Evolutionary conservation across 2,113 vertebrate genomes (phyloP).

Genomic region (Typhlomys cinereus): DNA sequence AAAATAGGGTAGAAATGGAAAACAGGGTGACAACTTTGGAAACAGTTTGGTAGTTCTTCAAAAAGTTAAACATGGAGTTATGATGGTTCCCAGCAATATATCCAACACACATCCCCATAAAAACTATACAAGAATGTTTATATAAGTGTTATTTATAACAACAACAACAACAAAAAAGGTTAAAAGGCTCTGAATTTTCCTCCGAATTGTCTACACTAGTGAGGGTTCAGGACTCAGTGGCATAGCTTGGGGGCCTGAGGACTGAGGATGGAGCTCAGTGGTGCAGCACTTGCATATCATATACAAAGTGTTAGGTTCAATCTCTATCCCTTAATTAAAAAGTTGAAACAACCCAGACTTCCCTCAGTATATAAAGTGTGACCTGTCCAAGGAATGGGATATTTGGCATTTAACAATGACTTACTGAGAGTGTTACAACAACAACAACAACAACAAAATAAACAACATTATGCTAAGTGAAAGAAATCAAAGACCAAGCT

Average conservation of each 20-base stretch:
- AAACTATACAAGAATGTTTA: neutral
- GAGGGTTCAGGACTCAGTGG: no score
- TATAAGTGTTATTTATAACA: neutral
- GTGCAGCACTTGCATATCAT: neutral
- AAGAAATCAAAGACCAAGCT: slow-evolving; percentile 4
- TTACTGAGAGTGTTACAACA: no score
- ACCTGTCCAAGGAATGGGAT: no score
- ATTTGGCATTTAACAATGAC: no score
- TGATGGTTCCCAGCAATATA: neutral
- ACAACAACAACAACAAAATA: no score
- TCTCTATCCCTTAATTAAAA: no score
- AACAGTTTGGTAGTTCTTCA: neutral
- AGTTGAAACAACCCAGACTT: no score
- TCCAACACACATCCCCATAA: slow-evolving; percentile 10
- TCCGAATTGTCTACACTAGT: no score
- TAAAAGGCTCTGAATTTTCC: no score
- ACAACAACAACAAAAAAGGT: neutral
- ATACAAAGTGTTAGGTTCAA: neutral
- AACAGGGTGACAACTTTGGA: neutral
- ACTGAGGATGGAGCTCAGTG: neutral
- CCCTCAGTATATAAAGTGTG: no score
- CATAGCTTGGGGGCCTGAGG: no score
- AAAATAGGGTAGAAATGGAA: neutral
- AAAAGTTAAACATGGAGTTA: slow-evolving; percentile 15
- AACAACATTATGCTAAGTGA: no score